Evolutionary conservation across 2,888 invertebrate genomes (phyloP).

Genomic region (Osmoderma eremita): DNA sequence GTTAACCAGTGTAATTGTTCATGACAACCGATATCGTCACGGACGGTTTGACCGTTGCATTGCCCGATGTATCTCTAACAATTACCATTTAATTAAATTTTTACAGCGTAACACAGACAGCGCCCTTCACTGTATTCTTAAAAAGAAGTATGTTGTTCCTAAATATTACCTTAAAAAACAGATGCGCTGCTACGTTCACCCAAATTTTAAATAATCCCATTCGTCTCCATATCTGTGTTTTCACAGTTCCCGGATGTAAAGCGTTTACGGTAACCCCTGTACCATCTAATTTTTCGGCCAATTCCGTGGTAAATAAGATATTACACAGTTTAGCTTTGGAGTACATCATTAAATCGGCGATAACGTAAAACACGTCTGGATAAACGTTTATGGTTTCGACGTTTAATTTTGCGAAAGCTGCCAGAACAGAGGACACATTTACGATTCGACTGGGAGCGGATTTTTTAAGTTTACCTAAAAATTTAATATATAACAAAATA

Average conservation of each 20-base stretch:
- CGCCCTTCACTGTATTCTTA: no score
- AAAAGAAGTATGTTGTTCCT: no score
- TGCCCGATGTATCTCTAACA: no score
- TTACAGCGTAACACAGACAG: no score
- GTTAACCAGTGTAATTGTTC: no score
- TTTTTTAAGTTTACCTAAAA: conserved; percentile 64
- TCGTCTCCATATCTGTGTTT: conserved; percentile 24
- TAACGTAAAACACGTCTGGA: conserved; percentile 4
- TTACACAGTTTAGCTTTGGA: conserved; percentile 53
- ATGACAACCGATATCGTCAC: no score
- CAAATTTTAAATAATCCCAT: conserved; percentile 9
- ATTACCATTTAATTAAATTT: no score
- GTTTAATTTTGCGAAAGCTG: conserved; percentile 30
- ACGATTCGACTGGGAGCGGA: conserved; percentile 53
- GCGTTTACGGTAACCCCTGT: conserved; percentile 51
- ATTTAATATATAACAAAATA: no score
- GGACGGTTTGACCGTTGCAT: no score
- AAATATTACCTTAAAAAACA: conserved; percentile 41
- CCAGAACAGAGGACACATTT: conserved; percentile 53
- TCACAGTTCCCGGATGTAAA: conserved; percentile 54
- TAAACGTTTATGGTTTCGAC: conserved; percentile 27
- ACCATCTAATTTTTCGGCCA: conserved; percentile 49
- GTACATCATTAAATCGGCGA: conserved; percentile 49
- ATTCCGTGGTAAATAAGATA: conserved; percentile 52
- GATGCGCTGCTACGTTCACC: background rate